Evolutionary conservation across 2,888 invertebrate species (phyloP).

Genomic region (Drosophila pseudotakahashii): DNA sequence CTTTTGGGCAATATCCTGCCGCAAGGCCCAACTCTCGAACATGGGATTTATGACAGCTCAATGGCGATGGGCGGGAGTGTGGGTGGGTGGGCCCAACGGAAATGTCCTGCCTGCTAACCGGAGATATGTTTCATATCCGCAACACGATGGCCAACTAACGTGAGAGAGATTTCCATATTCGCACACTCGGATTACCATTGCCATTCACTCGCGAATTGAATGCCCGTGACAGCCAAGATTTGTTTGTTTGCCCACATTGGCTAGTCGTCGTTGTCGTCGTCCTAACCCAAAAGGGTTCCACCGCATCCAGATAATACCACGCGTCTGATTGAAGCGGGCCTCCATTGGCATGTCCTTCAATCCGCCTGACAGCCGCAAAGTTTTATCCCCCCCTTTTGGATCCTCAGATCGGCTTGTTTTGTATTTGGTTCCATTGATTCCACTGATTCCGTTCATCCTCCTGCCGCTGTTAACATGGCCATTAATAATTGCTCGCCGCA

Average conservation of each 20-base stretch:
- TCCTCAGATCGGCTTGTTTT: neutral
- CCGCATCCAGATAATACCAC: conserved; percentile 28
- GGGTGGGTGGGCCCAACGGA: conserved; percentile 61
- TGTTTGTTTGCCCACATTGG: conserved; percentile 52
- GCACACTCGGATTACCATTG: conserved; percentile 13
- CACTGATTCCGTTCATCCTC: neutral
- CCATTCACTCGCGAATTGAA: conserved; percentile 54
- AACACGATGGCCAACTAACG: conserved; percentile 54
- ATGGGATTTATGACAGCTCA: conserved; percentile 71
- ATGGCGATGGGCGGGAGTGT: conserved; percentile 8
- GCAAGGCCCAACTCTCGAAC: conserved; percentile 62
- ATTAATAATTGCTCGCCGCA: conserved; percentile 26
- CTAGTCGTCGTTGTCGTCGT: conserved; percentile 3
- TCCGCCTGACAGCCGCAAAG: conserved; percentile 51
- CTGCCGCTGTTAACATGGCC: conserved; percentile 24
- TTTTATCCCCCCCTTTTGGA: neutral
- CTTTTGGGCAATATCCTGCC: conserved; percentile 77
- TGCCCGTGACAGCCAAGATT: conserved; percentile 71
- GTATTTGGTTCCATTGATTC: neutral
- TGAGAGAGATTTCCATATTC: conserved; percentile 29
- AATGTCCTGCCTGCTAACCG: conserved; percentile 84
- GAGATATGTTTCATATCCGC: conserved; percentile 84
- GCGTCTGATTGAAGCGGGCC: conserved; percentile 52
- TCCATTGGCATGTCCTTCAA: conserved; percentile 45
- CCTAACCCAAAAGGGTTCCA: conserved; percentile 52